Evolutionary conservation across 2,797 vertebrate species (phyloP), one percentile per base, ranked within the genome.

Genomic region (Eutrigla gurnardus): DNA sequence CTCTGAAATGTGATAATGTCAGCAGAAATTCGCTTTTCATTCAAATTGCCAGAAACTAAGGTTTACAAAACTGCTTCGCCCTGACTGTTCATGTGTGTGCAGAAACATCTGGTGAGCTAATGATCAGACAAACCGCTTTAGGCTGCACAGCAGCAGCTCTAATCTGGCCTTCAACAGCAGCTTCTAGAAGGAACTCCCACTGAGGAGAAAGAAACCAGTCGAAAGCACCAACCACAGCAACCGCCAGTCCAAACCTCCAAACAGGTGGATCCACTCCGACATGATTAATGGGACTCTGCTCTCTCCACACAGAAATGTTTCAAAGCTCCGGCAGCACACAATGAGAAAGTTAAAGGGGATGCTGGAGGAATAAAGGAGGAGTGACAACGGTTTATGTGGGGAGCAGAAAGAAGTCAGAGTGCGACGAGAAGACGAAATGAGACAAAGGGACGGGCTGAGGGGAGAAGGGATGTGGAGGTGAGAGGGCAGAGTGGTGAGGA

Each of bases 371-470:
- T 39, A 33, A 47, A 40, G 25, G 9, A 55, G 32, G 6, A 33
- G n/a, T 32, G 68, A 72, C 47, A 25, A 17, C 13, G 12, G 33
- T 61, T 68, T 39, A 4, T 59, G 35, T 17, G 37, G 59, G 25
- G 39, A 62, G 58, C 18, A 50, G 54, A 6, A n/a, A 60, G 49
- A 50, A 73, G 10, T 17, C 39, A 35, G 42, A 65, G 15, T 15
- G 53, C 74, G 42, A 53, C 3, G 1, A 37, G 45, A 46, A 43
- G 62, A 61, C 6, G 25, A 25, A 75, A 32, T 0, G n/a, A 71
- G 32, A 76, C 58, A 81, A 62, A 70, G 60, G 52, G 5, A 62
- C 14, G 6, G 33, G 49, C 47, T 61, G 71, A 73, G 50, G 75
- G 70, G 35, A 25, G 61, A 15, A 12, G 32, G 35, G 49, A 40